Conservation (phyloP, 2,113 vertebrate genomes). For the Brachirus orientalis region DNA sequence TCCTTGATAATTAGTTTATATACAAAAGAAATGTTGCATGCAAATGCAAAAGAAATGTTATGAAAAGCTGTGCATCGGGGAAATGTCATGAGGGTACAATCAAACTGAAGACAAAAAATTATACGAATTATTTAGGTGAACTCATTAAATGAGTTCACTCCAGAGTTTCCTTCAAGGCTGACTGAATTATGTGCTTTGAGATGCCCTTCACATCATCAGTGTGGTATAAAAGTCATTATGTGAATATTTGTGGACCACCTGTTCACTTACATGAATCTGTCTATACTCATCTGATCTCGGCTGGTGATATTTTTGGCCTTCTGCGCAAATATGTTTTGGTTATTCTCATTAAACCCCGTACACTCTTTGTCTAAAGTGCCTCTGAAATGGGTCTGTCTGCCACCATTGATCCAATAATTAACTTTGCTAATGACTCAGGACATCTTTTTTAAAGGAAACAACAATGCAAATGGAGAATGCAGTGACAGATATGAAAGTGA, state of each 20-base stretch:
- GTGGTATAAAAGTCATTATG: conserved; percentile 17
- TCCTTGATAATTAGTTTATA: conserved; percentile 12
- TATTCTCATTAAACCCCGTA: conserved; percentile 16
- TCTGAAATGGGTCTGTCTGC: conserved; percentile 6
- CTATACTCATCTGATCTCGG: conserved; percentile 20
- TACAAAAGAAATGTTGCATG: neutral
- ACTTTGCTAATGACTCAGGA: conserved; percentile 5
- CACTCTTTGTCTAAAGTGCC: neutral
- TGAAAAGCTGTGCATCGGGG: neutral
- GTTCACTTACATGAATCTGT: conserved; percentile 6
- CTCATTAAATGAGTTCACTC: neutral
- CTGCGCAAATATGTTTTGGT: neutral
- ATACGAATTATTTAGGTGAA: conserved; percentile 5
- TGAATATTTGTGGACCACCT: conserved; percentile 9
- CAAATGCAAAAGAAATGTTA: conserved; percentile 6
- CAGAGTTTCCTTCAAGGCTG: conserved; percentile 4
- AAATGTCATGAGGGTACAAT: conserved; percentile 5
- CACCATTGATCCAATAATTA: conserved; percentile 1
- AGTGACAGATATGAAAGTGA: conserved; percentile 17
- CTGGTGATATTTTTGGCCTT: neutral
- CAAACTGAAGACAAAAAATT: neutral
- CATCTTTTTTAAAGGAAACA: neutral
- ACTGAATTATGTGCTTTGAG: conserved; percentile 2
- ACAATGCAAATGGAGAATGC: neutral
- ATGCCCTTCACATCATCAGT: conserved; percentile 19